These are phyloP conservation scores for Corella eumyota DNA, from an alignment of 23 tunicate species.

Conservation along the genomic window DNA sequence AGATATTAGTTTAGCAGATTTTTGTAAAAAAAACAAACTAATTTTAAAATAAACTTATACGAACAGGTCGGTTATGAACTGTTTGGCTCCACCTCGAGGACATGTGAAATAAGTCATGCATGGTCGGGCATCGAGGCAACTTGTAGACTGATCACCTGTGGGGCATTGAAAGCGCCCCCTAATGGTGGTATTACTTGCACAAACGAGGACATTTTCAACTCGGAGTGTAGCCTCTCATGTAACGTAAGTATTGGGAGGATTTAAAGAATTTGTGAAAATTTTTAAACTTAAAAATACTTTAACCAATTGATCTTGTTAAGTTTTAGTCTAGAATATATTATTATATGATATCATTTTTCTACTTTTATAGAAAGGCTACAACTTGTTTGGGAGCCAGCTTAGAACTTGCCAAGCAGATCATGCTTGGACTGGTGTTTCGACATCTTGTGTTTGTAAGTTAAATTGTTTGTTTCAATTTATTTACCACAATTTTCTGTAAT, in stretches of 20 bases:
- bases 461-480: too few species aligned
- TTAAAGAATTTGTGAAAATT: too few species aligned
- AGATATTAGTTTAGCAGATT: too few species aligned
- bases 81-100: conserved; percentile 22
- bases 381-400: conserved; percentile 28
- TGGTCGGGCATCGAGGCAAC: conserved; percentile 58
- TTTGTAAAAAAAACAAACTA: too few species aligned
- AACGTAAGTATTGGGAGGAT: conserved; percentile 46
- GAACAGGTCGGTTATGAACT: conserved; percentile 56
- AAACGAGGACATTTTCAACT: conserved; percentile 22
- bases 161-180: conserved; percentile 27
- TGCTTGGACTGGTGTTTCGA: conserved; percentile 39
- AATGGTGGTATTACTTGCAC: conserved; percentile 48
- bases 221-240: conserved; percentile 50
- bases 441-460: conserved; percentile 33
- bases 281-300: too few species aligned
- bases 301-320: too few species aligned
- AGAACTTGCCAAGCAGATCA: conserved; percentile 49
- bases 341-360: too few species aligned
- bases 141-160: conserved; percentile 56
- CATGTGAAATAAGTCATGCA: conserved; percentile 35
- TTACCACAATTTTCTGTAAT: too few species aligned
- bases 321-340: too few species aligned
- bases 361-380: conserved; percentile 54
- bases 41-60: too few species aligned